Evolutionary conservation across 1,140 invertebrate genomes (phyloP).

Genomic region (Dendrolimus kikuchii): DNA sequence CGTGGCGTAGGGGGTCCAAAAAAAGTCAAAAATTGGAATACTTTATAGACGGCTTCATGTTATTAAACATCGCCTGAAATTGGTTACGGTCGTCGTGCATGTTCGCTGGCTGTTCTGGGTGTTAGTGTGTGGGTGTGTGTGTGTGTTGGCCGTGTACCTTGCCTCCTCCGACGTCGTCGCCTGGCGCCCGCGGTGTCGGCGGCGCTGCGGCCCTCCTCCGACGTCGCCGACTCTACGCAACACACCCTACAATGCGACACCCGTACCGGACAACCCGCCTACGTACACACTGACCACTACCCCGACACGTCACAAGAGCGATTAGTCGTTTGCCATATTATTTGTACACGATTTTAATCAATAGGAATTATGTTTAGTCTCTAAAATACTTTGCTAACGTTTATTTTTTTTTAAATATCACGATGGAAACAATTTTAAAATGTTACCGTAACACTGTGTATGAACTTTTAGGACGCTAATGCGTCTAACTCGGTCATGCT

Average conservation of each 20-base stretch:
- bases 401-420: slow-evolving; percentile 3
- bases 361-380: too few species aligned
- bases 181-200: slow-evolving; percentile 19
- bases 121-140: slow-evolving; percentile 3
- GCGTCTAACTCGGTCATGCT: too few species aligned
- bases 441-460: neutral
- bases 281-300: neutral
- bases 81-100: too few species aligned
- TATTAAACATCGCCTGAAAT: too few species aligned
- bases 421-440: slow-evolving; percentile 2
- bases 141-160: slow-evolving; percentile 24
- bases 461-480: too few species aligned
- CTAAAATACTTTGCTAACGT: too few species aligned
- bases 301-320: neutral
- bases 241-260: slow-evolving; percentile 21
- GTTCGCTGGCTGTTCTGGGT: too few species aligned
- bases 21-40: too few species aligned
- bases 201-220: slow-evolving; percentile 37
- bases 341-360: too few species aligned
- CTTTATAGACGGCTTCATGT: too few species aligned
- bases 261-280: neutral
- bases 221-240: slow-evolving; percentile 58
- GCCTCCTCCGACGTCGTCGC: slow-evolving; percentile 36
- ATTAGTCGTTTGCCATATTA: slow-evolving; percentile 13
- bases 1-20: too few species aligned